phyloP scores from a whole-genome alignment of 2,888 invertebrate species.

The Chaetogeoica ovagalla region DNA sequence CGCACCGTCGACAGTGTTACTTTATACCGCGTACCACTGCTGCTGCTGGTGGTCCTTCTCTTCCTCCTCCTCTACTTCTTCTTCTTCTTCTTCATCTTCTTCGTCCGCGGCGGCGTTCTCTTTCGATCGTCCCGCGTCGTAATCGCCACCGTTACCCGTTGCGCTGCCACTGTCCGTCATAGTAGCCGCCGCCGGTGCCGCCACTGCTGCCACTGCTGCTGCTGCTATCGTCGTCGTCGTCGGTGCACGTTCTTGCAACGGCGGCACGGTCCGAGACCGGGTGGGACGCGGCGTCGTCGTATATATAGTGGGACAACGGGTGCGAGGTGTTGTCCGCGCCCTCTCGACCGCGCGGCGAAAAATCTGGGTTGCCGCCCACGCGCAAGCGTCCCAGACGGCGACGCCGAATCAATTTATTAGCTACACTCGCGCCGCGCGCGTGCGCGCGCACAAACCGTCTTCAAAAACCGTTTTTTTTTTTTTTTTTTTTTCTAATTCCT shows the following conservation, averaged over 20 bases:
- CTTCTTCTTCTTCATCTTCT: neutral
- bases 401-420: constrained; percentile 45
- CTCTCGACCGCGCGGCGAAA: constrained; percentile 37
- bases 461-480: constrained; percentile 13
- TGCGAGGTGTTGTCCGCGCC: too few species aligned
- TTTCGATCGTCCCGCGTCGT: neutral
- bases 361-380: constrained; percentile 46
- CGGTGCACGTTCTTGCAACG: neutral
- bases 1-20: too few species aligned
- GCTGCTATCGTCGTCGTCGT: neutral
- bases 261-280: neutral
- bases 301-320: too few species aligned
- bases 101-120: neutral
- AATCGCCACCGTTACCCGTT: too few species aligned
- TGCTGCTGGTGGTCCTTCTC: too few species aligned
- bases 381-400: constrained; percentile 32
- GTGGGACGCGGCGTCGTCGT: neutral
- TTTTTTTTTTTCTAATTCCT: too few species aligned
- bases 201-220: neutral
- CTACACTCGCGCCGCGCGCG: neutral
- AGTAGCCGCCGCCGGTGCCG: neutral
- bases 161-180: too few species aligned
- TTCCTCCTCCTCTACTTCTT: too few species aligned
- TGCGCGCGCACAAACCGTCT: neutral
- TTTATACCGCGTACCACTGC: too few species aligned